Evolutionary conservation across 1,140 invertebrate genomes (phyloP).

Genomic region (Aporrectodea caliginosa): DNA sequence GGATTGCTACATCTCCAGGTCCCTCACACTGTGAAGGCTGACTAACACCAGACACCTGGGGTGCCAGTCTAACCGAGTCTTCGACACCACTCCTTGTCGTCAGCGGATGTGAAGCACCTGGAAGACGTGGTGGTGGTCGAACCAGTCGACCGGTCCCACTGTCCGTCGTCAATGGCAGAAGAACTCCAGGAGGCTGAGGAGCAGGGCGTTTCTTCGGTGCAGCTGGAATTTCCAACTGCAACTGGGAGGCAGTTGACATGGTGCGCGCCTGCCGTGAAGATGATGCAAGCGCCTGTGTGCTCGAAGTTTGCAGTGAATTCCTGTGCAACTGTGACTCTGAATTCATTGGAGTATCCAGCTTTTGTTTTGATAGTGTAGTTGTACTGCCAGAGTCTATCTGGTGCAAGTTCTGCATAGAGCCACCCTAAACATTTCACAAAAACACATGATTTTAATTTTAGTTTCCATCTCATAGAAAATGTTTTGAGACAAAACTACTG

Average conservation of each 20-base stretch:
- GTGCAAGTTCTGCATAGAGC: not conserved
- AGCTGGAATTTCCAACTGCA: not conserved
- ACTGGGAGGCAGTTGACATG: not conserved
- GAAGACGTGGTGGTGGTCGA: not conserved
- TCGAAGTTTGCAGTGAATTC: not conserved
- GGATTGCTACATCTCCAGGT: not conserved
- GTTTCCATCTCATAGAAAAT: not conserved
- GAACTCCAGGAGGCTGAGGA: not conserved
- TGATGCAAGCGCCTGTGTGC: not conserved
- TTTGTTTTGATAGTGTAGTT: not conserved
- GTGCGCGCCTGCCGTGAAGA: not conserved
- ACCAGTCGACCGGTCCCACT: not conserved
- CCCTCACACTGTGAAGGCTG: not conserved
- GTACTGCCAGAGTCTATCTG: not conserved
- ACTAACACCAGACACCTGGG: not conserved
- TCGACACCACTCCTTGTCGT: not conserved
- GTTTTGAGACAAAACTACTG: not conserved
- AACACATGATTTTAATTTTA: not conserved
- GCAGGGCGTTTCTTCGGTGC: not conserved
- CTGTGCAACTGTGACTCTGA: not conserved
- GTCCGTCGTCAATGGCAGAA: not conserved
- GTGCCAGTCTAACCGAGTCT: not conserved
- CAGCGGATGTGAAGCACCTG: not conserved
- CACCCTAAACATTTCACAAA: not conserved
- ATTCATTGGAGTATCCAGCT: not conserved